A percentile compares a stretch with the other conserved stretches of the same genome.
phyloP scores from a whole-genome alignment of 1,140 invertebrate species.

The Hyphantria cunea region DNA sequence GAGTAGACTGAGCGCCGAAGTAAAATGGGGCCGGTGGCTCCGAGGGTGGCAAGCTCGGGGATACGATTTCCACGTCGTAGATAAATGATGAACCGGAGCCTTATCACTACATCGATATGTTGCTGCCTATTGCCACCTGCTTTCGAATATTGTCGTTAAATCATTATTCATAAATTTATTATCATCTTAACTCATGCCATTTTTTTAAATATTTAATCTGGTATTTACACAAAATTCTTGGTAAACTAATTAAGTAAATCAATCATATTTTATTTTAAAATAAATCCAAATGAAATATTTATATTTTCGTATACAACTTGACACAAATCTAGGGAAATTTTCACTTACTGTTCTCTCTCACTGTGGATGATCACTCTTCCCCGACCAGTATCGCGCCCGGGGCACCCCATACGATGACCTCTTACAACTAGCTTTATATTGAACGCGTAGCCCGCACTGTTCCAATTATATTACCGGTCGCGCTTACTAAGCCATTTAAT shows the following conservation, averaged over 20 bases:
- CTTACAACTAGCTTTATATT: constrained; percentile 17
- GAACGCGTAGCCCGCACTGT: constrained; percentile 12
- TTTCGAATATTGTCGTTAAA: too few relatives aligned
- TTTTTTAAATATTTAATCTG: too few relatives aligned
- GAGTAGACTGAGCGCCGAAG: constrained; percentile 60
- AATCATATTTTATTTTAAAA: too few relatives aligned
- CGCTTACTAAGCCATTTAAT: constrained; percentile 1
- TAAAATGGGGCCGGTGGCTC: constrained; percentile 43
- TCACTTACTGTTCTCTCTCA: constrained; percentile 38
- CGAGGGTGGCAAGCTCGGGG: constrained; percentile 49
- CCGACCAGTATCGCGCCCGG: constrained; percentile 61
- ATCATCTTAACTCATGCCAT: too few relatives aligned
- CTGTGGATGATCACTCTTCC: constrained; percentile 67
- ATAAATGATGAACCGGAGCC: constrained; percentile 12
- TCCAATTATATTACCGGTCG: constrained; percentile 35
- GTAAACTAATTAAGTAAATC: too few relatives aligned
- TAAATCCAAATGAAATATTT: too few relatives aligned
- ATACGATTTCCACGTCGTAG: constrained; percentile 32
- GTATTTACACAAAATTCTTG: too few relatives aligned
- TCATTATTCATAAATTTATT: too few relatives aligned
- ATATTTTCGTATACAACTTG: too few relatives aligned
- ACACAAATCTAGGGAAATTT: constrained; percentile 32
- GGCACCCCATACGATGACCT: constrained; percentile 62
- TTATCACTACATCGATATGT: neutral
- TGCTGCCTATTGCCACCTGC: too few relatives aligned